Percentiles rank a stretch among this genome's conserved stretches.
Conservation (phyloP, 2,113 vertebrate genomes). For the Orthochromis malagaraziensis region DNA sequence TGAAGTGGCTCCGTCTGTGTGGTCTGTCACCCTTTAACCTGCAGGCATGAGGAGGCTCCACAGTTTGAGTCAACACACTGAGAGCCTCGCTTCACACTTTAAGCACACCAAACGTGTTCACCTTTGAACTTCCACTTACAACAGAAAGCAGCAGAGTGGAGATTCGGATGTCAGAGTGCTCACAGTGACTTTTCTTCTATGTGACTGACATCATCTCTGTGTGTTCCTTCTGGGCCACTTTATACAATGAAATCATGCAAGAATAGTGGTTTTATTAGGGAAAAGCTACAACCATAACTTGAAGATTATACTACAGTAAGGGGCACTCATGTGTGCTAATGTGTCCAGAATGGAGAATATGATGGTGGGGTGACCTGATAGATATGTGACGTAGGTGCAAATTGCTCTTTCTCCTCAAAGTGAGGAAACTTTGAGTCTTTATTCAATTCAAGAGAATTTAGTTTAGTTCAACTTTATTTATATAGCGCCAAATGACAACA, state of each 20-base stretch:
- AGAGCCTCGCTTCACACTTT: neutral
- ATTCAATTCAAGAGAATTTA: neutral
- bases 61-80: slow-evolving; percentile 29
- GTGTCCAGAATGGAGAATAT: neutral
- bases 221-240: neutral
- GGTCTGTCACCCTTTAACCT: slow-evolving; percentile 63
- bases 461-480: neutral
- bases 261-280: rapidly evolving
- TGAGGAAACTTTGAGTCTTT: neutral
- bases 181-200: neutral
- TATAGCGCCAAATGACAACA: neutral
- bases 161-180: neutral
- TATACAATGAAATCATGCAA: neutral
- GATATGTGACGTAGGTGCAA: neutral
- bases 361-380: neutral
- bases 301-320: neutral
- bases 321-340: neutral
- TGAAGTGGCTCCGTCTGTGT: slow-evolving; percentile 56
- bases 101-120: neutral
- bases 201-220: neutral
- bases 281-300: neutral
- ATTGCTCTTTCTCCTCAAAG: neutral
- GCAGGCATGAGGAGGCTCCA: slow-evolving; percentile 25
- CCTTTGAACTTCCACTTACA: neutral
- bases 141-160: neutral